Percentiles rank a stretch among this genome's conserved stretches.
Conservation (phyloP, 2,113 vertebrate genomes). For the Poeciliopsis prolifica region DNA sequence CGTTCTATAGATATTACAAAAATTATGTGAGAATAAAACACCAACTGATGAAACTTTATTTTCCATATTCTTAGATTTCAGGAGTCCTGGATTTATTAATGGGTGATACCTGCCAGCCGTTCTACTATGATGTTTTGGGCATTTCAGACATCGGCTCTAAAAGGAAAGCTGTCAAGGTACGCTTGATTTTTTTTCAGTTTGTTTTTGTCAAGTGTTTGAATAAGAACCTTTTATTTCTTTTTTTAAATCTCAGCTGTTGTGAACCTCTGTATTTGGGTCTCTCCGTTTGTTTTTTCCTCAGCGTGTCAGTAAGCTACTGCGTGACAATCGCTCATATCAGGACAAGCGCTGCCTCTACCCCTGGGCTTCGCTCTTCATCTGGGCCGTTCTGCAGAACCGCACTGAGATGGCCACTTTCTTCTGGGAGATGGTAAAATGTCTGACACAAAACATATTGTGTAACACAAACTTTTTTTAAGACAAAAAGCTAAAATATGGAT, state of each 20-base stretch:
- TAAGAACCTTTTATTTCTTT: background rate
- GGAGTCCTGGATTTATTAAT: constrained; percentile 81
- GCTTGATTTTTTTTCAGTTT: too few species aligned
- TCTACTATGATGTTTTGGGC: constrained; percentile 69
- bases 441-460: background rate
- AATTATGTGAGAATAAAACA: background rate
- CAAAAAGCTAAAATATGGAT: background rate
- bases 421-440: constrained; percentile 89
- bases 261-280: background rate
- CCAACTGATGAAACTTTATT: background rate
- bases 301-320: constrained; percentile 56
- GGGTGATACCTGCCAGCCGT: constrained; percentile 82
- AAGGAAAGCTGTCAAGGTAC: constrained; percentile 71
- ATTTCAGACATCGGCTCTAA: constrained; percentile 46
- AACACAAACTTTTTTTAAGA: background rate
- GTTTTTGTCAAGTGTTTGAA: background rate
- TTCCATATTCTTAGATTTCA: constrained; percentile 70
- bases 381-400: constrained; percentile 88
- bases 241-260: background rate
- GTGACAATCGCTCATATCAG: constrained; percentile 44
- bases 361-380: constrained; percentile 88
- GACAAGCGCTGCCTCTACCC: constrained; percentile 61
- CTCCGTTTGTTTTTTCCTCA: background rate
- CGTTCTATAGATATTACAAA: too few species aligned
- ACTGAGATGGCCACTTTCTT: constrained; percentile 88